These are phyloP conservation scores for Tribolium castaneum DNA, from an alignment of 1,140 invertebrate species.

Conservation along the genomic window DNA sequence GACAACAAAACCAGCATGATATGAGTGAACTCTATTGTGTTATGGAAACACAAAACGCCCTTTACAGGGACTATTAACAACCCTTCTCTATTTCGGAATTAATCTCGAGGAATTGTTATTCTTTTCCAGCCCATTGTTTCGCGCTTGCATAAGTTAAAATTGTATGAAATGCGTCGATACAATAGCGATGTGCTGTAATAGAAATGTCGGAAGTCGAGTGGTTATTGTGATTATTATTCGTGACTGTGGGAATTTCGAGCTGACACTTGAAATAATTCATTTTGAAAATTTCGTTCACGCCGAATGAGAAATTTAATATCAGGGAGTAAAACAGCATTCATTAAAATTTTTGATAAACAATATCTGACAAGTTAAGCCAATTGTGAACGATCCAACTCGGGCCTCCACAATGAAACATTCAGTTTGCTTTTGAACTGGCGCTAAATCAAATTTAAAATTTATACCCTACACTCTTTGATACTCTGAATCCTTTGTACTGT, in stretches of 20 bases:
- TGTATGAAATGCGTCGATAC: constrained; percentile 23
- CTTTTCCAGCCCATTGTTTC: constrained; percentile 38
- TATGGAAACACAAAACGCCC: constrained; percentile 29
- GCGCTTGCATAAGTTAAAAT: not conserved
- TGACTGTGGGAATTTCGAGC: not conserved
- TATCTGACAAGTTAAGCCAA: constrained; percentile 60
- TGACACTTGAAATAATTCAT: not conserved
- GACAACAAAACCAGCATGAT: constrained; percentile 21
- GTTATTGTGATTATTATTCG: not conserved
- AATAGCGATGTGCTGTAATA: not conserved
- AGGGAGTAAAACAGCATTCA: constrained; percentile 47
- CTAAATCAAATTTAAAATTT: constrained; percentile 62
- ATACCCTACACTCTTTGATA: constrained; percentile 60
- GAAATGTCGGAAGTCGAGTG: constrained; percentile 31
- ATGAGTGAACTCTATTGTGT: not conserved
- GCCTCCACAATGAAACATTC: constrained; percentile 55
- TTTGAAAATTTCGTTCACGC: not conserved
- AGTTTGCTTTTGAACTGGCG: constrained; percentile 58
- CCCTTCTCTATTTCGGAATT: constrained; percentile 38
- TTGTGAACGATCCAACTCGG: constrained; percentile 56
- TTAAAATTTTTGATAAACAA: constrained; percentile 53
- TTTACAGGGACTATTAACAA: constrained; percentile 33
- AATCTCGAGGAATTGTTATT: constrained; percentile 33
- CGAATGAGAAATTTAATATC: constrained; percentile 34
- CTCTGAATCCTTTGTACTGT: constrained; percentile 56